These are phyloP conservation scores for Amia ocellicauda DNA, from an alignment of 2,113 vertebrate genomes.

Conservation along the genomic window DNA sequence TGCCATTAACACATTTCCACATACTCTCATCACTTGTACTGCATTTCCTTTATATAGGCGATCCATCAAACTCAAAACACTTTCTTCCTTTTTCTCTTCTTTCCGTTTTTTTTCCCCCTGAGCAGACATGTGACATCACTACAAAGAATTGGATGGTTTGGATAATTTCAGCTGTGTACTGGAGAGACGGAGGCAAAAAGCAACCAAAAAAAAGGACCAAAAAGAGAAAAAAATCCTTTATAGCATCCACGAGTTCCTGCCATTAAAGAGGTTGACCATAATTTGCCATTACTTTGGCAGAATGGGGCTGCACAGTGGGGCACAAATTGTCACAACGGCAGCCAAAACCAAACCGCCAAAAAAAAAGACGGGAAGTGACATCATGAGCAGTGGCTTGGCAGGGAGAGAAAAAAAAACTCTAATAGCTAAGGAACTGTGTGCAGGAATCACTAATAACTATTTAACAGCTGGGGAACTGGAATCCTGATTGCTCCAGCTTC, in stretches of 20 bases:
- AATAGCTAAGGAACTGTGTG: constrained; percentile 52
- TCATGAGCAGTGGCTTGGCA: constrained; percentile 65
- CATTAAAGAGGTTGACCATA: constrained; percentile 24
- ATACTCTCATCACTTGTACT: constrained; percentile 50
- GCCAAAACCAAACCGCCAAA: constrained; percentile 64
- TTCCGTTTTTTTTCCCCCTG: no score
- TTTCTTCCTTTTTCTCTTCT: constrained; percentile 29
- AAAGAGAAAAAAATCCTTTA: neutral
- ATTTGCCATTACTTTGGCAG: constrained; percentile 41
- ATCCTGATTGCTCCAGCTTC: no score
- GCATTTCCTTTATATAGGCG: constrained; percentile 52
- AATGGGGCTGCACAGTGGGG: constrained; percentile 51
- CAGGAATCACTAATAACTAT: constrained; percentile 42
- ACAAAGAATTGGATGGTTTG: constrained; percentile 39
- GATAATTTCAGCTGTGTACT: constrained; percentile 1
- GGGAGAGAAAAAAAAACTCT: constrained; percentile 52
- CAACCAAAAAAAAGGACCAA: neutral
- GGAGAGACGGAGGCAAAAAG: neutral
- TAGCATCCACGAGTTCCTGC: constrained; percentile 26
- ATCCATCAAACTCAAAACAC: constrained; percentile 42
- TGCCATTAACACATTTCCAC: constrained; percentile 49
- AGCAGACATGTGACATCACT: constrained; percentile 45
- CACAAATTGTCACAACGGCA: constrained; percentile 62
- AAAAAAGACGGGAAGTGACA: constrained; percentile 73
- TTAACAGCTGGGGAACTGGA: constrained; percentile 46